Evolutionary conservation across 2,113 vertebrate species (phyloP), one percentile per base, ranked within the genome.

Genomic region (Chauna torquata): DNA sequence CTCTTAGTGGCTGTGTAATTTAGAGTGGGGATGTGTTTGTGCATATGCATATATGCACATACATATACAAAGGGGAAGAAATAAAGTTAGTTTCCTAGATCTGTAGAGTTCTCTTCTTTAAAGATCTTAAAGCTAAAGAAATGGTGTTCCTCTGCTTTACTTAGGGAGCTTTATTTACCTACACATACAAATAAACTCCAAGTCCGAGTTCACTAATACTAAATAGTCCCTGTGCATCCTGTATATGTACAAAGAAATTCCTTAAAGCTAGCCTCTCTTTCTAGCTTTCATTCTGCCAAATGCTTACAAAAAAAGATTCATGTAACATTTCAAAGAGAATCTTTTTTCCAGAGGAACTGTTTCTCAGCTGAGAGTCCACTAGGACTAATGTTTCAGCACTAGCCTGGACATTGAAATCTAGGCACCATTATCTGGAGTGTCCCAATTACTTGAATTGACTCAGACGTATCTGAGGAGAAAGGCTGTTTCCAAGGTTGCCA

Each of bases 381-480:
- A 92, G 82, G 84, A 70, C 71, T 80, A 54, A 80, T 34, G 38
- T 76, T 70, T 86, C 22, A 28, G 88, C 82, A 17, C 80, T 22
- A 71, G 83, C 77, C 82, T 95, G 91, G 92, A 75, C 95, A 89
- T 90, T 93, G 83, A 93, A 93, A 95, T 92, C 76, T 44, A 52
- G 7, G 59, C 92, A 59, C 82, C 77, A 82, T 95, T 96, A 95
- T 61, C 72, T 96, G 69, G 82, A 94, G 90, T 96, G 96, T 93
- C 95, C 96, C 86, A 94, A 88, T 96, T 97, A 95, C 88, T 96
- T 97, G 91, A 96, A 96, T 94, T 96, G 92, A 92, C 82, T 71
- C 9, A 38, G 79, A 70, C 69, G 40, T 88, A 86, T 88, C 65
- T 92, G 92, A 94, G 85, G 85, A 90, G 87, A 88, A 68, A 94